Evolutionary conservation across 2,797 vertebrate genomes (phyloP).

Genomic region (Rhinoraja longicauda): DNA sequence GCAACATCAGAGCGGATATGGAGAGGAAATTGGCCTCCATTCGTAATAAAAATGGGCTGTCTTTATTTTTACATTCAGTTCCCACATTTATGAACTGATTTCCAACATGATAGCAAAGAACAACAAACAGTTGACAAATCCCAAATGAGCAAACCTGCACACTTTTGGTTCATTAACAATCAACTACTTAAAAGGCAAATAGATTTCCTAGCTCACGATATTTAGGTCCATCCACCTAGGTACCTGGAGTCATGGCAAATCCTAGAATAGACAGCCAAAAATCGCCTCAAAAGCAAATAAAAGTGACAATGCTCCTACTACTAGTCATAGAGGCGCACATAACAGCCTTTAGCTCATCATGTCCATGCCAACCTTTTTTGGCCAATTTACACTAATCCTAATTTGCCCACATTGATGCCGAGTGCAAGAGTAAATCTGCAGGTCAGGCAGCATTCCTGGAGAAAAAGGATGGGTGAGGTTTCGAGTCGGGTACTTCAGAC

Average conservation of each 20-base stretch:
- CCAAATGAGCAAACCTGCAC: not conserved
- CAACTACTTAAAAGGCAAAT: not conserved
- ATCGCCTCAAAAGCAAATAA: no score
- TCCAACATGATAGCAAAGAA: not conserved
- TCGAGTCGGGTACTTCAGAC: no score
- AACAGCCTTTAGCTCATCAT: not conserved
- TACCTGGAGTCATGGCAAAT: not conserved
- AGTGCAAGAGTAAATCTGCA: no score
- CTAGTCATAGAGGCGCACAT: no score
- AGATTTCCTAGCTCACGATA: not conserved
- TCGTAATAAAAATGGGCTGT: not conserved
- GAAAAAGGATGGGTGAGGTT: no score
- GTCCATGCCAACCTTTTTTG: not conserved
- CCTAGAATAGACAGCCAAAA: not conserved
- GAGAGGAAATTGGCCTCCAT: not conserved
- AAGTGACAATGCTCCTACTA: not conserved
- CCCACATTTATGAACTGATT: slow-evolving; percentile 4
- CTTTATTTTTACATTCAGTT: not conserved
- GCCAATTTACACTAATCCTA: no score
- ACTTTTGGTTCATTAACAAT: not conserved
- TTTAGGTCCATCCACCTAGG: not conserved
- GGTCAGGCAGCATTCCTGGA: no score
- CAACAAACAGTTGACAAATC: not conserved
- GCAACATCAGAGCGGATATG: not conserved
- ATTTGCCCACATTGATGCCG: no score